Base-by-base conservation (phyloP, 2,113 vertebrate species). In the Ictalurus furcatus region DNA sequence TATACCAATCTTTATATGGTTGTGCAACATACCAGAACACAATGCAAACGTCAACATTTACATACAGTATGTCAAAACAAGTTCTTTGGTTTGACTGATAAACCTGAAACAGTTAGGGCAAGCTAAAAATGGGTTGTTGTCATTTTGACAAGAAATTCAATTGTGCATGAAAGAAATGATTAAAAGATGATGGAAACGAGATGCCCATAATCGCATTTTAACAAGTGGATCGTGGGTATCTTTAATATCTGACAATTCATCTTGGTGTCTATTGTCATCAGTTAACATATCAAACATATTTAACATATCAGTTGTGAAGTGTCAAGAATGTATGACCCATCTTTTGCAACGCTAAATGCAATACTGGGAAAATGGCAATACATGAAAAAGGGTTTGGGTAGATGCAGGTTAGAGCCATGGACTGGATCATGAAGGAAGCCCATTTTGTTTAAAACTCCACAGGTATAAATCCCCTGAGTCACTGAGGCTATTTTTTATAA, bases 51-150 rank as follows among this genome's bases (percentile, higher is more conserved):
- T 65, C 19, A 83, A 52, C 48, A 30, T 69, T 54, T 86, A 59
- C 73, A 67, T 89, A 93, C 92, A 93, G 93, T 93, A 94, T 91
- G 91, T 92, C 71, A 85, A 90, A 88, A 93, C 91, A 93, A 93
- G 92, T 94, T 94, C 90, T 94, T 91, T 85, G 92, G 94, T 95
- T 93, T 94, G 88, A 93, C 84, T 90, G 92, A 91, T 92, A 90
- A 90, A 93, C 92, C 92, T 91, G 90, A 91, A 91, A 87, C 52
- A 28, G 48, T 48, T 12, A 88, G 84, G 40, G 90, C 79, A 89
- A 65, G 30, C 17, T 67, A 67, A 81, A 85, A 76, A 37, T 1
- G 12, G 34, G 34, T 59, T 52, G 28, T 88, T 58, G 52, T 87
- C 34, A 34, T 88, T 84, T 63, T 91, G 86, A 86, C 58, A 78